Base-by-base conservation (phyloP, 2,888 invertebrate species). In the Enchytraeus crypticus region DNA sequence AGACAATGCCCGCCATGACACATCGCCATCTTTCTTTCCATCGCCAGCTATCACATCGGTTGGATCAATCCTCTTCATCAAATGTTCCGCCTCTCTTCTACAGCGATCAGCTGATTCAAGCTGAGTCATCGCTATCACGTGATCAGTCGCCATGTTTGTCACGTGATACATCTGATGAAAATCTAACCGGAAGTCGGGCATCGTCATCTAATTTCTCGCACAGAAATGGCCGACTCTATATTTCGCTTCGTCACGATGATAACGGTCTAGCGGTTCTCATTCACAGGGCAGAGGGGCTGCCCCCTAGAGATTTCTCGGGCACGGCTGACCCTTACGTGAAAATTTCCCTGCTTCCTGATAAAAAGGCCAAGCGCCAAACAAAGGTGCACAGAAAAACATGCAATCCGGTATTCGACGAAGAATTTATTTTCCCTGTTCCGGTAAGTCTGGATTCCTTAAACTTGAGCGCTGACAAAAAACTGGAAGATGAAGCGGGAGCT, bases 291-390 rank as follows among this genome's bases (percentile, higher is more conserved):
- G 84, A 86, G 51, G 87, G 88, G 72, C 81, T 90, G n/a, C 89
- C 89, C 0, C 84, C 88, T 61, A 89, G 88, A 77, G 90, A 90
- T 71, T 87, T 89, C 64, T 85, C 87, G 0, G 89, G 88, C 8
- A 89, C 89, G 74, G 88, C 88, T 64, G 90, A 91, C 77, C 90
- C 91, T 0, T 91, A 91, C 79, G 87, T 90, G 67, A 90, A 90
- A 80, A 85, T 90, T 57, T 88, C 89, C 76, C 83, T 90, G 0
- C 80, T 90, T 18, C 90, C 90, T 0, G 90, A 90, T 72, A 82
- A 89, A 68, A 88, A 89, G 79, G 88, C 88, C 81, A 66, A 62
- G 29, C 59, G 38, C 51, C 65, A 66, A 33, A 69, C 69, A n/a
- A 68, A 61, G 56, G 82, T 82, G 38, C 88, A 89, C 71, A 81